Conservation (phyloP, 2,797 vertebrate genomes). For the Apodemus agrarius region DNA sequence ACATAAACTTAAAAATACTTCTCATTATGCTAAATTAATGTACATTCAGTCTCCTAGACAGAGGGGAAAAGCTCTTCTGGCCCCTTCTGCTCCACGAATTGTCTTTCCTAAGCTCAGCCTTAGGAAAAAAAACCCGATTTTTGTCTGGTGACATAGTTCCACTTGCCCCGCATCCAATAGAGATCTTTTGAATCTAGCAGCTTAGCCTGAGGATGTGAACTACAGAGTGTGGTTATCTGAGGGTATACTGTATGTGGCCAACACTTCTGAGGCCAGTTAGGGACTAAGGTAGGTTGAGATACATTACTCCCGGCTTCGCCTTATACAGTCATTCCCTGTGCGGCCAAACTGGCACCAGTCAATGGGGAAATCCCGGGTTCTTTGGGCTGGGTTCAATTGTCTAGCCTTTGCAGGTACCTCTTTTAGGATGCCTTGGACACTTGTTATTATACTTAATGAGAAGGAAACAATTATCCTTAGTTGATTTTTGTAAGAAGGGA, state of each 20-base stretch:
- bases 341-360: not conserved
- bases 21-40: not conserved
- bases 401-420: not conserved
- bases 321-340: not conserved
- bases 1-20: not conserved
- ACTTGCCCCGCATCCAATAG: not conserved
- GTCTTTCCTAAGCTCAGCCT: not conserved
- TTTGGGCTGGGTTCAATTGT: not conserved
- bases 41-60: not conserved
- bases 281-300: not conserved
- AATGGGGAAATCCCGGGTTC: not conserved
- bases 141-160: not conserved
- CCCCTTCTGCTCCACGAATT: not conserved
- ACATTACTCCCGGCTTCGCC: not conserved
- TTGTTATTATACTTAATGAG: not conserved
- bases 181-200: not conserved
- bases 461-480: not conserved
- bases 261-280: not conserved
- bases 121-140: no score
- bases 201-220: not conserved
- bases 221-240: not conserved
- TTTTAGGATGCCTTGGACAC: not conserved
- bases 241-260: not conserved
- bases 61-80: not conserved
- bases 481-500: not conserved